Evolutionary conservation across 2,888 invertebrate species (phyloP), one percentile per base, ranked within the genome.

Genomic region (Anodontia alba): DNA sequence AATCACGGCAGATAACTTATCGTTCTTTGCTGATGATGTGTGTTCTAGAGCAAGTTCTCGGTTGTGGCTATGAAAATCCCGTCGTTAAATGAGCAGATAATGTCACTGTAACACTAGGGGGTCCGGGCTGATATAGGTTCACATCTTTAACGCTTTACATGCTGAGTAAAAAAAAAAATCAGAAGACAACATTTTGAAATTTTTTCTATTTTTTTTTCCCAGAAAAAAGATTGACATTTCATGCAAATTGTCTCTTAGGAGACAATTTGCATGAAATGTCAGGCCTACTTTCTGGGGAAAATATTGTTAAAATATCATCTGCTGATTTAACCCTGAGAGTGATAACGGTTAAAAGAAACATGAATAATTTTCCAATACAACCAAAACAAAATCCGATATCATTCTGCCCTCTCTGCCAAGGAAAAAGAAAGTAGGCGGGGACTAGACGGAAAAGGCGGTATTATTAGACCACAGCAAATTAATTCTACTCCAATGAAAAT

Each of bases 401-500:
- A 29, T 17, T 29, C 17, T 57, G 57, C 57, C 57, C 57, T 57
- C 29, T 29, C 10, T 5, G 29, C 26, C 7, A 57, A 20, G 26
- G 29, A 23, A 23, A 7, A 57, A 57, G 20, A 57, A 17, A 26
- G 17, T 17, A 57, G 57, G 57, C 57, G 57, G 57, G 20, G 57
- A 7, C 23, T 78, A 85, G 82, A 80, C 85, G 38, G 26, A 70
- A 29, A 33, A 73, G 85, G 72, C 79, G 82, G 73, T n/a, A 33
- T 71, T 1, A 36, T 10, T 15, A 23, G n/a, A 31, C 26, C 29
- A 46, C n/a, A 74, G 73, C 80, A 82, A 85, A 85, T 85, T 82
- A 85, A 85, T 82, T 85, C 76, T 71, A 49, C 23, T 31, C 85
- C 82, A 85, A 82, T 85, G 62, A 73, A 46, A 51, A 75, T 71